Evolutionary conservation across 2,113 vertebrate genomes (phyloP).

Genomic region (Pyrgilauda ruficollis): DNA sequence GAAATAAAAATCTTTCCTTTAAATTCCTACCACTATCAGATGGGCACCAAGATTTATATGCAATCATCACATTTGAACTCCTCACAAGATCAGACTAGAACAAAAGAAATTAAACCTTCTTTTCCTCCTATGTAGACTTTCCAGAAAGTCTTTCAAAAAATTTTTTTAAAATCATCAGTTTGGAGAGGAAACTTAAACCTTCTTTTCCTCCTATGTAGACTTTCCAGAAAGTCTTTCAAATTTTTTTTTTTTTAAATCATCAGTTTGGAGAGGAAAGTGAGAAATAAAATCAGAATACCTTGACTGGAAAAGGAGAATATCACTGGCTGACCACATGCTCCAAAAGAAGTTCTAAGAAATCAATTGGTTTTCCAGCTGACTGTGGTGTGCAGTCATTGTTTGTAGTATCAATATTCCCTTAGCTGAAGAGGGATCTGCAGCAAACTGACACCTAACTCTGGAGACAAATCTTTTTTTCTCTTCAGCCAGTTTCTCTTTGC

Average conservation of each 20-base stretch:
- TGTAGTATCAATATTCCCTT: neutral
- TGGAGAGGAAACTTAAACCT: neutral
- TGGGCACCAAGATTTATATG: neutral
- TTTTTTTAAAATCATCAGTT: neutral
- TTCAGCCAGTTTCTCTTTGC: neutral
- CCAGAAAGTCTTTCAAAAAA: neutral
- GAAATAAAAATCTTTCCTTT: neutral
- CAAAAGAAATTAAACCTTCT: neutral
- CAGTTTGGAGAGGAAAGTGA: neutral
- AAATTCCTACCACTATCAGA: neutral
- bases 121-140: neutral
- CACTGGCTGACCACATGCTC: neutral
- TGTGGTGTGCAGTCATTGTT: neutral
- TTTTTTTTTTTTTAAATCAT: neutral
- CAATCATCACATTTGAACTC: neutral
- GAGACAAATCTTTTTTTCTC: neutral
- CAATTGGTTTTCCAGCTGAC: neutral
- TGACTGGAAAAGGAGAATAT: neutral
- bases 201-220: neutral
- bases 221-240: neutral
- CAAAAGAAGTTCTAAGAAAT: neutral
- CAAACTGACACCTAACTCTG: neutral
- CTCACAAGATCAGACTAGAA: neutral
- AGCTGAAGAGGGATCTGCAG: neutral
- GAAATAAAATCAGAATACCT: neutral